Conservation (phyloP, 2,113 vertebrate species). For the Channa maculata region DNA sequence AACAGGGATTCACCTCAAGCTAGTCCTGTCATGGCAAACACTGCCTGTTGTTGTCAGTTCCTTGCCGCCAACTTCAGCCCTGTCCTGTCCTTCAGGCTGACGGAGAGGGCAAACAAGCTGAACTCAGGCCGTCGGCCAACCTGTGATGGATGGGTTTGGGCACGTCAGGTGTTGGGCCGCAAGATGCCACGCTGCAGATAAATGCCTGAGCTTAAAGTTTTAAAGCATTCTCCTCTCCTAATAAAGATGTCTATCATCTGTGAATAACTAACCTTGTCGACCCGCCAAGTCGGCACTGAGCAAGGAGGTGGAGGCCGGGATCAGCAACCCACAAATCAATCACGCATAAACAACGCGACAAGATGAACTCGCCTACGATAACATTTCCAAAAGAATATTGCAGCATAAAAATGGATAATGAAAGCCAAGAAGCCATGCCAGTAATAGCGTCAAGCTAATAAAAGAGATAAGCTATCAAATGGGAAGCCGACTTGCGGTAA, state of each 20-base stretch:
- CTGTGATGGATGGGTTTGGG: constrained; percentile 70
- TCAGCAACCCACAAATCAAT: constrained; percentile 77
- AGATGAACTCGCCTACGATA: constrained; percentile 72
- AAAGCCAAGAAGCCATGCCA: constrained; percentile 74
- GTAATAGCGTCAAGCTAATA: constrained; percentile 81
- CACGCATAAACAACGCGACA: constrained; percentile 73
- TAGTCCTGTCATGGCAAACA: constrained; percentile 24
- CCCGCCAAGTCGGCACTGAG: constrained; percentile 48
- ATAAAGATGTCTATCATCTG: constrained; percentile 82
- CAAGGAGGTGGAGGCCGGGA: constrained; percentile 54
- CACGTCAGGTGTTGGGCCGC: constrained; percentile 39
- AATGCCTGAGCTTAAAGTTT: constrained; percentile 71
- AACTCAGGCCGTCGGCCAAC: constrained; percentile 47
- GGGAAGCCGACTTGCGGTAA: constrained; percentile 73
- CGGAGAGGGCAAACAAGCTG: constrained; percentile 59
- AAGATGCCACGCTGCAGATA: constrained; percentile 65
- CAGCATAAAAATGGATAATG: constrained; percentile 78
- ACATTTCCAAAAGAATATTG: constrained; percentile 74
- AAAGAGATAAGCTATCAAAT: constrained; percentile 84
- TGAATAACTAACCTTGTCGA: constrained; percentile 76
- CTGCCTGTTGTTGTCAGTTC: neutral
- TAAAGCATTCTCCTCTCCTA: constrained; percentile 65
- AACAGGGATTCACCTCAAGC: neutral
- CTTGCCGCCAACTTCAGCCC: constrained; percentile 31
- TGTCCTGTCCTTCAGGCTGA: constrained; percentile 70